These are phyloP conservation scores for Falco columbarius DNA, from an alignment of 2,797 vertebrate species.

Conservation along the genomic window DNA sequence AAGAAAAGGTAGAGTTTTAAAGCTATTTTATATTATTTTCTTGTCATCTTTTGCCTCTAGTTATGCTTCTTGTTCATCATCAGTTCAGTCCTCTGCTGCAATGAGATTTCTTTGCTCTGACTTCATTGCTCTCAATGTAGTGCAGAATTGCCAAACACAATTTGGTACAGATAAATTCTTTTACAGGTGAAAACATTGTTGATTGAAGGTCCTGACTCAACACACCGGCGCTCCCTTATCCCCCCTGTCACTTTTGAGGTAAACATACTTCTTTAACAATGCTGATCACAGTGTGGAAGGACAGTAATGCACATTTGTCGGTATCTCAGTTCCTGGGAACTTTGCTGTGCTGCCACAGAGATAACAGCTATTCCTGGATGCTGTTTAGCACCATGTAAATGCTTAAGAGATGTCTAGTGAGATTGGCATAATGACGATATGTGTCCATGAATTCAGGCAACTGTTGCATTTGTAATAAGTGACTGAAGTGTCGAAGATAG, in stretches of 20 bases:
- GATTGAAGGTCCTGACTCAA: constrained; percentile 83
- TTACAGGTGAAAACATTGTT: constrained; percentile 80
- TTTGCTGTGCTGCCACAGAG: not conserved
- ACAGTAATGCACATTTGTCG: not conserved
- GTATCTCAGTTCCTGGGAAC: not conserved
- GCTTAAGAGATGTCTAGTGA: not conserved
- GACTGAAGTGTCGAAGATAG: not conserved
- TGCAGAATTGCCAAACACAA: not conserved
- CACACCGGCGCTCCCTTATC: constrained; percentile 90
- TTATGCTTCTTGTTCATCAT: not conserved
- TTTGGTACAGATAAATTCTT: not conserved
- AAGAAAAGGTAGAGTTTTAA: constrained; percentile 88
- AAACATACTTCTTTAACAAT: not conserved
- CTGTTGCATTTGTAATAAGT: not conserved
- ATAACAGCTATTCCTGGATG: constrained; percentile 20
- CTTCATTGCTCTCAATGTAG: not conserved
- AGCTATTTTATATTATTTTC: not conserved
- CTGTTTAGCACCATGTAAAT: not conserved
- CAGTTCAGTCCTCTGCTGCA: not conserved
- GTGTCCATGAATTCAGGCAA: not conserved
- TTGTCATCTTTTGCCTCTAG: not conserved
- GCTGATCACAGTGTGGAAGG: not conserved
- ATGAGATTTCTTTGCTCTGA: not conserved
- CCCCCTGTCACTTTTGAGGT: constrained; percentile 93
- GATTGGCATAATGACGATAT: not conserved